Base-by-base conservation (phyloP, 2,888 invertebrate genomes). In the Alcis repandata region DNA sequence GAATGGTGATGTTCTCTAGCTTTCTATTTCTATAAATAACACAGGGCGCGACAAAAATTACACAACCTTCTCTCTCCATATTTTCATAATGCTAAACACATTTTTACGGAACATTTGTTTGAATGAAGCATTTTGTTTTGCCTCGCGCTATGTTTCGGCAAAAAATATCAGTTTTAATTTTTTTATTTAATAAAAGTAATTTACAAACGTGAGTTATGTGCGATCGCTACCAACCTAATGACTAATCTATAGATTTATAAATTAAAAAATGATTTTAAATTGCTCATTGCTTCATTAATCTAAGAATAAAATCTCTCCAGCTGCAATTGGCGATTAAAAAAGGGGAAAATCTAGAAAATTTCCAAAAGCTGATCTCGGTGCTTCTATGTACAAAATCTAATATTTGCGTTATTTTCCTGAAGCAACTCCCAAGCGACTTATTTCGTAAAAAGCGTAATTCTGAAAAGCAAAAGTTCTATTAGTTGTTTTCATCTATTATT, bases 401-500 rank as follows among this genome's bases (percentile, higher is more conserved):
- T 43, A 15, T 45, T 53, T 59, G 64, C 56, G 11, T 36, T 22
- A 32, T 43, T 53, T 56, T 48, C 22, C 17, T 36, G 68, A 72
- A 71, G 70, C 51, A 53, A 70, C 71, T 72, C 70, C 67, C 66
- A 79, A 78, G 79, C 75, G 56, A 70, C 59, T 69, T 73, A 68
- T 60, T 67, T 60, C 20, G 19, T 38, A 46, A 70, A 72, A 71
- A 74, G 69, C 68, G 38, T 51, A 58, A 56, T 33, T 72, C 72
- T 73, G 72, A 69, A 73, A 82, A 82, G 79, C 79, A 71, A 70
- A 63, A 59, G 43, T 70, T 76, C 72, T 68, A 72, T 76, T 77
- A 76, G 70, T 73, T 59, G 53, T 59, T 71, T 73, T 73, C 59
- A 57, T 86, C 88, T 90, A 89, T 88, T 86, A 83, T 76, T 84